Evolutionary conservation across 2,888 invertebrate species (phyloP), one percentile per base, ranked within the genome.

Genomic region (Apoderus coryli): DNA sequence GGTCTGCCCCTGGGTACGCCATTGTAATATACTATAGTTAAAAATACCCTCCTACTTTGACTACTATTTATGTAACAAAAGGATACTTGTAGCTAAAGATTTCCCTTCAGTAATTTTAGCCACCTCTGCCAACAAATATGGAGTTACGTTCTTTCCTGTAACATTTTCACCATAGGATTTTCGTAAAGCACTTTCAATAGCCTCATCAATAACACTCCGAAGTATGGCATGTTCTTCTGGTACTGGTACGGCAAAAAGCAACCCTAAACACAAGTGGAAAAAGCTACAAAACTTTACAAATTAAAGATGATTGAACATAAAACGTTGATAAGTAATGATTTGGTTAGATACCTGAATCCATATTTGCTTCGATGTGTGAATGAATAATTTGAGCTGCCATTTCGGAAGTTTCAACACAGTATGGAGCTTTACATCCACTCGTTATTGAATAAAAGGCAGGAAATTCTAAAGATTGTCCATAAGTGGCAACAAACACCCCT

Each of bases 361-460:
- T 55, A 1, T 60, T 52, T 25, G 84, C 51, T 16, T 60, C 50
- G 3, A 56, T 55, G 33, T 45, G 46, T 6, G 65, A 55, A 24
- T 59, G 59, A 16, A 92, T 61, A 27, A 89, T 53, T n/a, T 56
- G 47, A 1, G 93, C 92, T 1, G 86, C 89, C 31, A 80, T 71
- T 4, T 44, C 31, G 0, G 78, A 60, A 31, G 62, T 60, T 0
- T 58, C 38, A 1, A 84, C 69, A 44, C 68, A 69, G 48, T 81
- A 76, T 0, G 88, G 85, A 0, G 82, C 74, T 32, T 60, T 60
- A 40, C 60, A 66, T 1, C 78, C 80, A 42, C 92, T 92, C 33
- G 67, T 63, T 3, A 69, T 59, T 1, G 82, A 79, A 59, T 92
- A 98, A 61, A 98, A 98, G 22, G 92, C 89, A 1, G 98, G 98